Evolutionary conservation across 2,888 invertebrate genomes (phyloP).

Genomic region (Lithophane semibrunnea): DNA sequence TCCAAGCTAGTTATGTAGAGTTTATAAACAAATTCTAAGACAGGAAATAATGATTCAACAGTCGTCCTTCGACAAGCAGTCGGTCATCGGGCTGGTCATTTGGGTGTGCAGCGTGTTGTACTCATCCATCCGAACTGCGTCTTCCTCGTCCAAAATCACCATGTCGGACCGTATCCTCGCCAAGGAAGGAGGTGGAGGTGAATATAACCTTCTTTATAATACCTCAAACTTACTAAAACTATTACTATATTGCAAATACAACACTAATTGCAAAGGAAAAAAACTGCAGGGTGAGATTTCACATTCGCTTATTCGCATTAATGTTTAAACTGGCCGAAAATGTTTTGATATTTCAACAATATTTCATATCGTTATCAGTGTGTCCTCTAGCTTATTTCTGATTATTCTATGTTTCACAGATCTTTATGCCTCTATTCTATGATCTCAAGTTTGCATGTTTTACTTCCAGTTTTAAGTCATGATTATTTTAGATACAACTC

Average conservation of each 20-base stretch:
- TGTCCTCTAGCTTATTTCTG: constrained; percentile 56
- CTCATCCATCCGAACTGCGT: constrained; percentile 98
- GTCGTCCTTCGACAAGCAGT: constrained; percentile 95
- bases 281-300: constrained; percentile 41
- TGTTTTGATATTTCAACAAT: constrained; percentile 23
- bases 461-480: neutral
- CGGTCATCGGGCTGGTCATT: constrained; percentile 97
- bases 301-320: constrained; percentile 35
- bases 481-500: neutral
- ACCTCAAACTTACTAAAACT: constrained; percentile 16
- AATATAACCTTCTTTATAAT: constrained; percentile 71
- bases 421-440: neutral
- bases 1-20: neutral
- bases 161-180: constrained; percentile 95
- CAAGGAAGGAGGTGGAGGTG: constrained; percentile 93
- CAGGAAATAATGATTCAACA: constrained; percentile 61
- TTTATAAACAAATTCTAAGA: neutral
- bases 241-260: constrained; percentile 19
- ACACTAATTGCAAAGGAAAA: constrained; percentile 22
- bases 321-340: constrained; percentile 21
- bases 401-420: constrained; percentile 2
- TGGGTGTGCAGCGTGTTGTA: constrained; percentile 99
- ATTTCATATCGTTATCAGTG: constrained; percentile 60
- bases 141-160: constrained; percentile 97
- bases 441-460: constrained; percentile 43